Base-by-base conservation (phyloP, 2,113 vertebrate genomes). In the Phyllopteryx taeniolatus region DNA sequence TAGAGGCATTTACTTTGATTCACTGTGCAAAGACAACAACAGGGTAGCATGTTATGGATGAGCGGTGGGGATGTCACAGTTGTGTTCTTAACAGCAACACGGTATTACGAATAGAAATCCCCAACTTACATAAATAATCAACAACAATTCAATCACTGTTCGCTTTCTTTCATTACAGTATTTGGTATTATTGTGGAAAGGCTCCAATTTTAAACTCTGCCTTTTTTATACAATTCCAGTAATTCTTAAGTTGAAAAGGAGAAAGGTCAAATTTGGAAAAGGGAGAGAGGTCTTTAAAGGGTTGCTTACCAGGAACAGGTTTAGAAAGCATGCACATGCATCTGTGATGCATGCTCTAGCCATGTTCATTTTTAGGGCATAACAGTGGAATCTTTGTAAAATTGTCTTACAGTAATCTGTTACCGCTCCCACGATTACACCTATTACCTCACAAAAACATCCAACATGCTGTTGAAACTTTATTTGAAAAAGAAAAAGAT, bases 11-110 rank as follows among this genome's bases (percentile, higher is more conserved):
- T 61, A 94, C 96, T 97, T 93, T 94, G 94, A 95, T 96, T 95
- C 82, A 86, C 91, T 93, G 92, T 91, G 93, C 94, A 94, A 93
- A 96, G 95, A 98, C 94, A 97, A 98, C 94, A 97, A 94, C 94
- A 94, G 94, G 93, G 94, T 94, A 96, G 94, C 91, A 93, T 95
- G 93, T 89, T 93, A 94, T 53, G 10, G 72, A 44, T 46, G 14
- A n/a, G 9, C 15, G 19, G 54, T 3, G 54, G 54, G n/a, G n/a
- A 6, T 54, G 53, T n/a, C 8, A n/a, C 53, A 11, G n/a, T 11
- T 56, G 17, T 7, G 49, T 51, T 5, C 2, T 51, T 8, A 20
- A 19, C 20, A n/a, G 2, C 19, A 56, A 59, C 7, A 13, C 13
- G 12, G 12, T 59, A 12, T 31, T 15, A 1, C 0, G 49, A 59